Percentiles rank a stretch among this genome's conserved stretches.
phyloP scores from a whole-genome alignment of 2,888 invertebrate species.

The Cantharis flavilabris region DNA sequence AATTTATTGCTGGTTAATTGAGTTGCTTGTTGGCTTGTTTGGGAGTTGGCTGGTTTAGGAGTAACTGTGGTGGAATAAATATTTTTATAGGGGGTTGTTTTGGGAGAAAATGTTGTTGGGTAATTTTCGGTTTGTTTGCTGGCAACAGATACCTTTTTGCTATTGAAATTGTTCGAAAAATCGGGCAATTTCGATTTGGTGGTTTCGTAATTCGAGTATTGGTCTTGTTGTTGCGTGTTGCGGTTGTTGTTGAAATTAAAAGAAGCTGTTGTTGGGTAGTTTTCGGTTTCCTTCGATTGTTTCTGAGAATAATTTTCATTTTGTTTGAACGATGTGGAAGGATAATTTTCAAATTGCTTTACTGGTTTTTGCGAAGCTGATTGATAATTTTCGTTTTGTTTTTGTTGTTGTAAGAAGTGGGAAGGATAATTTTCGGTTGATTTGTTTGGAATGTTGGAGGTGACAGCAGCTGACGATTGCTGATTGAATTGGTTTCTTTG shows the following conservation, averaged over 20 bases:
- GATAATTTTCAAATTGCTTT: constrained; percentile 17
- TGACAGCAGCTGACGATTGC: background rate
- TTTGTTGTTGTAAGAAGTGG: constrained; percentile 6
- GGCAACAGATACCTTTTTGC: constrained; percentile 34
- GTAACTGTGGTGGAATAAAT: constrained; percentile 47
- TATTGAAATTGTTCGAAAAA: constrained; percentile 29
- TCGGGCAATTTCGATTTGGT: constrained; percentile 37
- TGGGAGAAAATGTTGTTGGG: constrained; percentile 51
- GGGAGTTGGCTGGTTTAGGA: constrained; percentile 46
- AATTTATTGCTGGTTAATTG: constrained; percentile 10
- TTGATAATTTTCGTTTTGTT: constrained; percentile 46
- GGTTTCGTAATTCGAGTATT: constrained; percentile 30
- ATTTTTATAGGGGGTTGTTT: constrained; percentile 29
- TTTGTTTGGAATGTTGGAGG: background rate
- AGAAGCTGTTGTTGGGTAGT: constrained; percentile 36
- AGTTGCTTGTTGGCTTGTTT: constrained; percentile 32
- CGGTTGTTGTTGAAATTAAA: constrained; percentile 13
- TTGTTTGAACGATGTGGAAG: constrained; percentile 14
- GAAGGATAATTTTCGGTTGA: background rate
- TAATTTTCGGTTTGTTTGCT: constrained; percentile 39
- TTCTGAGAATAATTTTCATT: constrained; percentile 34
- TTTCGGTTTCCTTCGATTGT: constrained; percentile 34
- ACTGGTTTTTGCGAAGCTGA: constrained; percentile 29
- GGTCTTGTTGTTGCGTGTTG: constrained; percentile 7
- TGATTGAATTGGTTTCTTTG: constrained; percentile 26